phyloP scores from a whole-genome alignment of 2,797 vertebrate species.

The Coreius guichenoti region DNA sequence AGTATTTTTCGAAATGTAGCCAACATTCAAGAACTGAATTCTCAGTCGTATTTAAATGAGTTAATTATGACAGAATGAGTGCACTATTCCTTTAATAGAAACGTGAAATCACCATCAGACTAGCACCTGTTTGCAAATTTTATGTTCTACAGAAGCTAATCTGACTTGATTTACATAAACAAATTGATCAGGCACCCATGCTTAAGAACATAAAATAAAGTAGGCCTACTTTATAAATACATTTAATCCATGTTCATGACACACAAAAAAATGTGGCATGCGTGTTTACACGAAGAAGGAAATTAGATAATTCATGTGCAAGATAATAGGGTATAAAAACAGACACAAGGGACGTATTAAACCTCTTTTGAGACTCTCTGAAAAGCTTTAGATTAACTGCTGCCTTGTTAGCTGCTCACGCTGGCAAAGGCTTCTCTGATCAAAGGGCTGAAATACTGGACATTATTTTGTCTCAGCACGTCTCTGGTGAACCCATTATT shows the following conservation, averaged over 20 bases:
- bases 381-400: constrained; percentile 36
- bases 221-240: neutral
- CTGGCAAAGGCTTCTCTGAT: constrained; percentile 48
- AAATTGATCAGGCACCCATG: neutral
- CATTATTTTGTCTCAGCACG: constrained; percentile 57
- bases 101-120: neutral
- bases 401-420: constrained; percentile 21
- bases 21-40: neutral
- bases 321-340: neutral
- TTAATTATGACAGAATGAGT: constrained; percentile 4
- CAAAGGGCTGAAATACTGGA: constrained; percentile 55
- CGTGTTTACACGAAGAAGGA: constrained; percentile 1
- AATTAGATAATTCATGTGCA: neutral
- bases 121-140: constrained; percentile 28
- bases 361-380: constrained; percentile 20
- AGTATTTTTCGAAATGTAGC: neutral
- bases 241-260: neutral
- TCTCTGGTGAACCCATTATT: constrained; percentile 55
- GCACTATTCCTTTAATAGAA: neutral
- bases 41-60: neutral
- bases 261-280: neutral
- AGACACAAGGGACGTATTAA: constrained; percentile 37
- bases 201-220: neutral
- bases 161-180: constrained; percentile 32
- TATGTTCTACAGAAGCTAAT: neutral